A percentile compares a stretch with the other conserved stretches of the same genome.
Conservation (phyloP, 2,113 vertebrate genomes). For the Ictalurus punctatus region DNA sequence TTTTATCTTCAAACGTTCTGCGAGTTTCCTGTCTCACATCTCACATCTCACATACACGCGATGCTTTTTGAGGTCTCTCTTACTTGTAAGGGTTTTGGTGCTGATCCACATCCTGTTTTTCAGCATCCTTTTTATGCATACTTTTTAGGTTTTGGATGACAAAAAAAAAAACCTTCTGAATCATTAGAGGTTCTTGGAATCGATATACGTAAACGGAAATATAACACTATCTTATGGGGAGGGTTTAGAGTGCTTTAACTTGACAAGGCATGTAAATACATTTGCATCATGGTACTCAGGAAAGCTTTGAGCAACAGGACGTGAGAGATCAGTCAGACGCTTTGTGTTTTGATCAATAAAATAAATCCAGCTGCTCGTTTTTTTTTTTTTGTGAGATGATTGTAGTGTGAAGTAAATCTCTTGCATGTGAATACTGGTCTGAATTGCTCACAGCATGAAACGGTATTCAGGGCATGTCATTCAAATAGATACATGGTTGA, state of each 20-base stretch:
- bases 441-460: background rate
- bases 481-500: background rate
- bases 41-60: no score
- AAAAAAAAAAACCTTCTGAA: background rate
- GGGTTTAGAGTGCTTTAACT: background rate
- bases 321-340: background rate
- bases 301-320: background rate
- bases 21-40: background rate
- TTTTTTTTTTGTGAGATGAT: background rate
- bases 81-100: background rate
- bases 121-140: background rate
- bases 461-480: background rate
- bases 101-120: background rate
- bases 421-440: background rate
- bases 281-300: background rate
- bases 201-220: background rate
- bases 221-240: background rate
- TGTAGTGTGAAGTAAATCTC: background rate
- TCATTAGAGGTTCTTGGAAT: background rate
- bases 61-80: background rate
- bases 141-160: background rate
- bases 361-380: background rate
- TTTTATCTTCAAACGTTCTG: background rate
- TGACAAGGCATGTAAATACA: background rate
- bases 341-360: background rate